Conservation (phyloP, 2,888 invertebrate genomes). For the Thecocarcelia acutangulata region DNA sequence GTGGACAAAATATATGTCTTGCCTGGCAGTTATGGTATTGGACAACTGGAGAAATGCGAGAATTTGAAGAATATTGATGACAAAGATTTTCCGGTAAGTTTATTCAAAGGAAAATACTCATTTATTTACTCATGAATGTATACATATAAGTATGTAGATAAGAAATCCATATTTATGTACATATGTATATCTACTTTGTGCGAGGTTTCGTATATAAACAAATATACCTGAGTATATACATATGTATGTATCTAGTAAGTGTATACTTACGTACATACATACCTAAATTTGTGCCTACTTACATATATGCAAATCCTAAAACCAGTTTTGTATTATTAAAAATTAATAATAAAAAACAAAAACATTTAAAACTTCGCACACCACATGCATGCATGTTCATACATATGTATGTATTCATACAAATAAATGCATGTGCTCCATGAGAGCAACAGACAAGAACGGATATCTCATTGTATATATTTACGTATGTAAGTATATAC, state of each 20-base stretch:
- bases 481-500: too few species aligned
- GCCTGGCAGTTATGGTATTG: constrained; percentile 95
- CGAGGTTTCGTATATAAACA: too few species aligned
- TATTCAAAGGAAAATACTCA: neutral
- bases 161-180: neutral
- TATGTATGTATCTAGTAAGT: neutral
- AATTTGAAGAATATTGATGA: constrained; percentile 84
- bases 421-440: neutral
- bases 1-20: constrained; percentile 89
- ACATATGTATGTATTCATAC: too few species aligned
- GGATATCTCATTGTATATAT: neutral
- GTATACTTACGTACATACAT: too few species aligned
- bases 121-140: too few species aligned
- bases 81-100: constrained; percentile 86
- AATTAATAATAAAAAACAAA: too few species aligned
- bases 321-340: constrained; percentile 14
- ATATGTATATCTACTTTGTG: neutral
- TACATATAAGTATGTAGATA: too few species aligned
- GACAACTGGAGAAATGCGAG: constrained; percentile 85
- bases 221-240: neutral
- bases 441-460: neutral
- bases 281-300: too few species aligned
- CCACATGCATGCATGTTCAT: neutral
- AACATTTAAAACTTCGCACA: neutral
- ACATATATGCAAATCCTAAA: neutral